Percentiles rank a stretch among this genome's conserved stretches.
These are phyloP conservation scores for Deladenus siricidicola DNA, from an alignment of 2,888 invertebrate species.

Conservation along the genomic window DNA sequence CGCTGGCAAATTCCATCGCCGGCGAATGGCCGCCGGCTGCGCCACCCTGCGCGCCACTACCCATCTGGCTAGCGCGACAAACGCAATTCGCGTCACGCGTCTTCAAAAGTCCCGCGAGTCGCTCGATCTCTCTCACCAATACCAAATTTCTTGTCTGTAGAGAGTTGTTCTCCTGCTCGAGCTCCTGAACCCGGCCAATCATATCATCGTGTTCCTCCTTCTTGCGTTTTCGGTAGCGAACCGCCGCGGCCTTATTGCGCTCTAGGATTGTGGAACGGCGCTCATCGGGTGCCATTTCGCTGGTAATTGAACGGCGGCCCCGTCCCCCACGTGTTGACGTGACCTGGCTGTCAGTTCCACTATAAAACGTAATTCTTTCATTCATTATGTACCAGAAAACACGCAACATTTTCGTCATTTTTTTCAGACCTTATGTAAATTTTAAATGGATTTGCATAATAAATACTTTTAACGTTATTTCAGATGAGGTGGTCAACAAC, in stretches of 20 bases:
- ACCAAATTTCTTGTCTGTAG: constrained; percentile 48
- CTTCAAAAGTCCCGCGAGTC: constrained; percentile 40
- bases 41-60: constrained; percentile 1
- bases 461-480: too few species aligned
- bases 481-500: too few species aligned
- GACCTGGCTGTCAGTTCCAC: constrained; percentile 20
- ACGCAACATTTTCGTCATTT: too few species aligned
- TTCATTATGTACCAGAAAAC: too few species aligned
- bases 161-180: constrained; percentile 45
- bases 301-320: constrained; percentile 30
- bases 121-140: constrained; percentile 46
- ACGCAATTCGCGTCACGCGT: constrained; percentile 44
- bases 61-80: constrained; percentile 32
- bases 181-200: constrained; percentile 40
- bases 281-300: constrained; percentile 51
- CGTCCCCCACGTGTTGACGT: constrained; percentile 29
- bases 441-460: too few species aligned
- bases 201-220: constrained; percentile 52
- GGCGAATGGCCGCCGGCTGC: not conserved
- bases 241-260: constrained; percentile 52
- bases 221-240: constrained; percentile 50
- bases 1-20: too few species aligned
- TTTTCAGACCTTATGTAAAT: too few species aligned
- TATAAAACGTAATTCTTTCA: too few species aligned
- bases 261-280: constrained; percentile 45